Conservation (phyloP, 2,113 vertebrate genomes). For the Dasyornis broadbenti region DNA sequence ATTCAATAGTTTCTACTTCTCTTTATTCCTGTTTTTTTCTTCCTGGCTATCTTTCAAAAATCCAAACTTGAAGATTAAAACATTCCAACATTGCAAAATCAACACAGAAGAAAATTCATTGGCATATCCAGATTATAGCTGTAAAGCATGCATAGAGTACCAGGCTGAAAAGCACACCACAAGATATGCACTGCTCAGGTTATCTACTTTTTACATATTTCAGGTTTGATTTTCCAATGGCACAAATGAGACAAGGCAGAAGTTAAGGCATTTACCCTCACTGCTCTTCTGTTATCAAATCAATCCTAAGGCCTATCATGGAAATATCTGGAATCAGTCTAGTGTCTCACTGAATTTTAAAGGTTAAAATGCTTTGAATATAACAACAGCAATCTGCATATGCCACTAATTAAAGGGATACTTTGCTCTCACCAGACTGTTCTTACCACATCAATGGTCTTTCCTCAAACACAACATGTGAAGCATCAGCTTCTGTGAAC, state of each 20-base stretch:
- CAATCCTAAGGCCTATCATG: background rate
- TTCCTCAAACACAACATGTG: background rate
- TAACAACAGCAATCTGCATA: slow-evolving; percentile 12
- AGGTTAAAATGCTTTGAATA: slow-evolving; percentile 42
- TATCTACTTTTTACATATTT: background rate
- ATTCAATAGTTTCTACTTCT: background rate
- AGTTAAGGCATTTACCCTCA: background rate
- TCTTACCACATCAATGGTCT: background rate
- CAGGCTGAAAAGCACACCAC: background rate
- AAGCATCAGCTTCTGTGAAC: background rate
- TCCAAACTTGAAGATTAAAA: background rate
- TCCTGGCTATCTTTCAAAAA: background rate
- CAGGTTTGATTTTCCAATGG: background rate
- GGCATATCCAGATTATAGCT: background rate
- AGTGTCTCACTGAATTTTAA: background rate
- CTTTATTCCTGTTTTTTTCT: background rate
- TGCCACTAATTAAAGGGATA: background rate
- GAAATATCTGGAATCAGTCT: background rate
- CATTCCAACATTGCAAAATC: background rate
- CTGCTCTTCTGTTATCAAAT: background rate
- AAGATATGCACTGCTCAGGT: background rate
- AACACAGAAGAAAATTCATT: background rate
- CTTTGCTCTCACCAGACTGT: background rate
- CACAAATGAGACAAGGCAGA: background rate
- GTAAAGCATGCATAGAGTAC: background rate